Evolutionary conservation across 2,113 vertebrate genomes (phyloP).

Genomic region (Echinops telfairi): DNA sequence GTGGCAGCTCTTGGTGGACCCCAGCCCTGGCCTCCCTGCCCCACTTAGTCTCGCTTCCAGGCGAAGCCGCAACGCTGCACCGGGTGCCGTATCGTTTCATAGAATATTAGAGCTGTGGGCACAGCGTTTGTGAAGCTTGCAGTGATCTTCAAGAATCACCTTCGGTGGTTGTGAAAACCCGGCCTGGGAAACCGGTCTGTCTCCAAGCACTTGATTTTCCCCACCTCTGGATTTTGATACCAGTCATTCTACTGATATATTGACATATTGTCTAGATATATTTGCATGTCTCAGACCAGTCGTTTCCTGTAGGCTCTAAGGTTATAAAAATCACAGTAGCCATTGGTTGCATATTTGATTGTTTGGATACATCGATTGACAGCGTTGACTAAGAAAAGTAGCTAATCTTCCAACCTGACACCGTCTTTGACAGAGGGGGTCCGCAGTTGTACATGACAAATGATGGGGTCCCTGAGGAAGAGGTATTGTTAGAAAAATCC

Average conservation of each 20-base stretch:
- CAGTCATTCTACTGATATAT: neutral
- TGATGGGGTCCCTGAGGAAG: neutral
- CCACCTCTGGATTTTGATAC: conserved; percentile 14
- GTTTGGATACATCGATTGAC: neutral
- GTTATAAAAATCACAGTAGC: neutral
- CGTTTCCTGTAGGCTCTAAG: neutral
- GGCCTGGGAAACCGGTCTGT: neutral
- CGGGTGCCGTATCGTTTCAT: neutral
- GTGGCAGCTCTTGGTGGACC: neutral
- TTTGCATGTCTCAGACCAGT: neutral
- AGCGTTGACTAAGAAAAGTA: conserved; percentile 35
- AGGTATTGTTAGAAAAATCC: neutral
- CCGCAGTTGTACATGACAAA: neutral
- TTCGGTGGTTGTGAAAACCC: neutral
- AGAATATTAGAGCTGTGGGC: conserved; percentile 19
- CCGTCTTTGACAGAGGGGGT: neutral
- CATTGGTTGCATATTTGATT: neutral
- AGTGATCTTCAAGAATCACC: neutral
- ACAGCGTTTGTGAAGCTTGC: neutral
- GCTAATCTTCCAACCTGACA: neutral
- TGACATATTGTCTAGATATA: neutral
- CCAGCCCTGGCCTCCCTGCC: neutral
- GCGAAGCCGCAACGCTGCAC: neutral
- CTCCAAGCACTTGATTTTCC: conserved; percentile 36
- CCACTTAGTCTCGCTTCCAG: neutral